phyloP scores from a whole-genome alignment of 2,797 vertebrate species.

The Sebastes trivittatus region DNA sequence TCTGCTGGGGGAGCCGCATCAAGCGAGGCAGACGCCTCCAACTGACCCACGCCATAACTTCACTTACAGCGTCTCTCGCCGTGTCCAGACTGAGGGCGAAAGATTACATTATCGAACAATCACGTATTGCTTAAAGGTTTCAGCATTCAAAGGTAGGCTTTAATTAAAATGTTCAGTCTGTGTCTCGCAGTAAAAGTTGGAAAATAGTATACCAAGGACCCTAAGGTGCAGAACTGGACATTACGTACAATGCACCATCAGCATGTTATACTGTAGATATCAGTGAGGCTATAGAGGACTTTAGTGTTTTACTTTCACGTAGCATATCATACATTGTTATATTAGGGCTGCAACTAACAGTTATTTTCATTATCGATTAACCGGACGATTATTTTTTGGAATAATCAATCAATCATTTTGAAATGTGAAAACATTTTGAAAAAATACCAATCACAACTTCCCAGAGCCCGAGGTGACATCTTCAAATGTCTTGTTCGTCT shows the following conservation, averaged over 20 bases:
- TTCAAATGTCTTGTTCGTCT: background rate
- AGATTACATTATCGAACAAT: slow-evolving; percentile 28
- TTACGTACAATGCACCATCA: background rate
- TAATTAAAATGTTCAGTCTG: slow-evolving; percentile 7
- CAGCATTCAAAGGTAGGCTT: slow-evolving; percentile 16
- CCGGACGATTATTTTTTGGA: background rate
- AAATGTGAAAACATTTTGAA: background rate
- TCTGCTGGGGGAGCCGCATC: slow-evolving; percentile 60
- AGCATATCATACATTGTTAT: background rate
- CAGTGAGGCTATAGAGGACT: background rate
- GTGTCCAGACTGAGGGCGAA: slow-evolving; percentile 24
- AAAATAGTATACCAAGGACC: background rate
- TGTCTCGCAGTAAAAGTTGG: background rate
- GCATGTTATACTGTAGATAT: slow-evolving; percentile 1
- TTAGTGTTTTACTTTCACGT: background rate
- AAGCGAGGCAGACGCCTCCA: slow-evolving; percentile 50
- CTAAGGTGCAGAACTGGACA: background rate
- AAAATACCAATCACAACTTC: background rate
- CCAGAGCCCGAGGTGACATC: background rate
- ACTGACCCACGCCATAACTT: slow-evolving; percentile 59
- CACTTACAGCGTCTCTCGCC: slow-evolving; percentile 24
- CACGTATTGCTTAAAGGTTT: background rate
- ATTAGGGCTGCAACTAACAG: background rate
- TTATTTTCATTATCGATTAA: background rate
- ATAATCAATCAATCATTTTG: background rate